phyloP scores from a whole-genome alignment of 2,888 invertebrate species.

The Ecliptopera silaceata region DNA sequence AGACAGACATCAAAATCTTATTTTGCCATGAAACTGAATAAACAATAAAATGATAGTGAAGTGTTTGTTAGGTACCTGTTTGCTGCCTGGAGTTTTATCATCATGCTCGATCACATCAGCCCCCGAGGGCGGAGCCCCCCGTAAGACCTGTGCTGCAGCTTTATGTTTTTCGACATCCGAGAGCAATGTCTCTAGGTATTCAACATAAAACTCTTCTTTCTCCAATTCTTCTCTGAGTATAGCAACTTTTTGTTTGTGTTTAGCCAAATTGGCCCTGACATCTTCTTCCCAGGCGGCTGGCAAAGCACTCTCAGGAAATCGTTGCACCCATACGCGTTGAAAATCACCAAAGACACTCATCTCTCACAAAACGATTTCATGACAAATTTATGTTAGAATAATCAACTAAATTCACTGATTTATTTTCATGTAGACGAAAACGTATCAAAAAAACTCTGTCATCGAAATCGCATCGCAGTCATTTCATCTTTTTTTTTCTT shows the following conservation, averaged over 20 bases:
- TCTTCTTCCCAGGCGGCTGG: slow-evolving; percentile 97
- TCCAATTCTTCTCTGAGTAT: slow-evolving; percentile 92
- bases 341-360: slow-evolving; percentile 96
- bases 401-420: slow-evolving; percentile 41
- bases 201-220: slow-evolving; percentile 95
- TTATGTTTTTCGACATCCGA: slow-evolving; percentile 94
- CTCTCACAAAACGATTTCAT: slow-evolving; percentile 82
- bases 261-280: slow-evolving; percentile 93
- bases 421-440: slow-evolving; percentile 50
- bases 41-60: too few relatives aligned
- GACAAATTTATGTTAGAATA: slow-evolving; percentile 75
- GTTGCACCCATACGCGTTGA: slow-evolving; percentile 95
- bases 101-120: slow-evolving; percentile 71
- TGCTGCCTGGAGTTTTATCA: slow-evolving; percentile 76
- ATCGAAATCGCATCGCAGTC: slow-evolving; percentile 45
- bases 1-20: too few relatives aligned
- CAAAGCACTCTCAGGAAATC: slow-evolving; percentile 94
- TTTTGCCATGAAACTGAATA: too few relatives aligned
- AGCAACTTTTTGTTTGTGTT: slow-evolving; percentile 93
- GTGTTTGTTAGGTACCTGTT: slow-evolving; percentile 72
- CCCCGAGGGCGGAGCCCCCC: slow-evolving; percentile 78
- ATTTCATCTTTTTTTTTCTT: too few relatives aligned
- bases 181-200: slow-evolving; percentile 92
- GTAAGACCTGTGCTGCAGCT: slow-evolving; percentile 75
- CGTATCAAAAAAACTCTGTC: slow-evolving; percentile 59